Evolutionary conservation across 2,888 invertebrate genomes (phyloP), one percentile per base, ranked within the genome.

Genomic region (Chironomus tentans): DNA sequence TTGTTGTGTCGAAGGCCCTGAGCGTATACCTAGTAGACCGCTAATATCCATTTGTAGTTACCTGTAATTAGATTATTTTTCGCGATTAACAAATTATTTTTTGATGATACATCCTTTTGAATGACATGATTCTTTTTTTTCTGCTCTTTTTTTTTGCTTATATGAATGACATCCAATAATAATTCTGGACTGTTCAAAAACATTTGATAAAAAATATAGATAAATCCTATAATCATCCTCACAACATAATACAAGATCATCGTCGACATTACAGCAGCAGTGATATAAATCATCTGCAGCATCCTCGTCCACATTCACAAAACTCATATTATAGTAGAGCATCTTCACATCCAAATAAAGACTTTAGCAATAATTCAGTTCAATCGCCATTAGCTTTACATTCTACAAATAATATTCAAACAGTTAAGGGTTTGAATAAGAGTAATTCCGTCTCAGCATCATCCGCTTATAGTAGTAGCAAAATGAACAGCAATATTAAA

Each of bases 311-410:
- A 56, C 47, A 69, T 68, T 76, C 76, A 76, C 69, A 68, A 21
- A 76, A 69, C 21, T 76, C 76, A 76, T 76, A 76, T 28, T 76
- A 76, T 24, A 68, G 47, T 69, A 76, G 69, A 76, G 48, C 74
- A 68, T 74, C 68, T 18, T 68, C 74, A 76, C 50, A 69, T 46
- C 69, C 76, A 69, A 76, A 38, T 68, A 74, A 74, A 74, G 74
- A 74, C 48, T 74, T 47, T 74, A 74, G 74, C 47, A 74, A 68
- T 68, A 13, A 13, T 24, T 68, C 74, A 74, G 68, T 74, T 68
- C 74, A 68, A 47, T 74, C 74, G 68, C 68, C 74, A 74, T 48
- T 68, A 68, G 74, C 74, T 68, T 68, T 68, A 61, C 74, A 74
- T 74, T 74, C 74, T 4, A 65, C 74, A 21, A 73, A 73, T 65